These are phyloP conservation scores for Chaenodraco wilsoni DNA, from an alignment of 2,797 vertebrate genomes.

Conservation along the genomic window DNA sequence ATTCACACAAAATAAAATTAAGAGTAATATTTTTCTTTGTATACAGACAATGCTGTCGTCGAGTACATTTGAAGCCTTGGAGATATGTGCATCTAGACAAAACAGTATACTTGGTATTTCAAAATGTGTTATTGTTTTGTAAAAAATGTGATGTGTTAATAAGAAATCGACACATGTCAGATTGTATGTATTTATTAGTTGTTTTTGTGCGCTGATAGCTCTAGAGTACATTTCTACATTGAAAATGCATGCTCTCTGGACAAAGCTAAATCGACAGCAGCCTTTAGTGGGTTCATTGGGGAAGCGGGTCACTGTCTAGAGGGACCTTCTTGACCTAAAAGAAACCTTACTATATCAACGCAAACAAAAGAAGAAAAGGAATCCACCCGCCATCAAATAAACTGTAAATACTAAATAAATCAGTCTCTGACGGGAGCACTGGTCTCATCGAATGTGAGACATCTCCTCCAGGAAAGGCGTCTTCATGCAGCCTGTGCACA, in stretches of 20 bases:
- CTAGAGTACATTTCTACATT: not conserved
- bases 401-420: constrained; percentile 13
- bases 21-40: too few relatives aligned
- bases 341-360: too few relatives aligned
- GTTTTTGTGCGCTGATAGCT: constrained; percentile 47
- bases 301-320: constrained; percentile 25
- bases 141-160: constrained; percentile 2
- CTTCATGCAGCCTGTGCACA: constrained; percentile 89
- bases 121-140: too few relatives aligned
- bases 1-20: too few relatives aligned
- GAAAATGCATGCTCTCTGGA: not conserved
- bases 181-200: constrained; percentile 53
- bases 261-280: constrained; percentile 38
- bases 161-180: constrained; percentile 22
- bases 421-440: constrained; percentile 36
- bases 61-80: too few relatives aligned
- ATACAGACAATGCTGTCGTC: too few relatives aligned
- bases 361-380: constrained; percentile 3
- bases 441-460: constrained; percentile 85
- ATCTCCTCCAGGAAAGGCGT: constrained; percentile 87
- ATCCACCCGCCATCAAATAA: constrained; percentile 15
- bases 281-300: constrained; percentile 45
- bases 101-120: too few relatives aligned
- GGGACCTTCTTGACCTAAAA: constrained; percentile 25
- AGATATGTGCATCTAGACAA: too few relatives aligned